Conservation (phyloP, 2,888 invertebrate species). For the Dasysyrphus tricinctus region DNA sequence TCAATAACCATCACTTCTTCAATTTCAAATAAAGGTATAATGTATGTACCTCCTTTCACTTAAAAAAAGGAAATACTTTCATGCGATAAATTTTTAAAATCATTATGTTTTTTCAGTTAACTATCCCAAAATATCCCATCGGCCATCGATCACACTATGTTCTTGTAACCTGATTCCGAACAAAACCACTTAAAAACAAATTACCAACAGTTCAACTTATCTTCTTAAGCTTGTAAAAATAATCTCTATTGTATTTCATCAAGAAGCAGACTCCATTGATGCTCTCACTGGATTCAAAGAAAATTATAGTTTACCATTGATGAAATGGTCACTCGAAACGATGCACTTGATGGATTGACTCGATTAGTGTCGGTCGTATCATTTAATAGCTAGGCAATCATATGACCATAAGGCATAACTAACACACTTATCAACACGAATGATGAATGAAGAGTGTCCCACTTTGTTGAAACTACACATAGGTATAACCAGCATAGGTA, state of each 20-base stretch:
- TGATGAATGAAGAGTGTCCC: conserved; percentile 53
- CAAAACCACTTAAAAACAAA: conserved; percentile 28
- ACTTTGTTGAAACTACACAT: conserved; percentile 7
- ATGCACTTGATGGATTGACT: conserved; percentile 54
- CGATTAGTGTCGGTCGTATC: conserved; percentile 52
- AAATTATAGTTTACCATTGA: conserved; percentile 19
- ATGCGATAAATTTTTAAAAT: not conserved
- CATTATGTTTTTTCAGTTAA: not conserved
- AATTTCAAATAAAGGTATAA: not conserved
- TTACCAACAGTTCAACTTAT: conserved; percentile 14
- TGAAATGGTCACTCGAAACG: conserved; percentile 38
- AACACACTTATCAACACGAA: conserved; percentile 24
- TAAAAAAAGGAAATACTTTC: not conserved
- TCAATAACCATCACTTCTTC: not conserved
- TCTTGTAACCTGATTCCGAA: conserved; percentile 4
- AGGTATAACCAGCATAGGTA: not conserved
- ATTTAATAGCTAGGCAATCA: conserved; percentile 55
- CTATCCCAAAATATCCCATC: not conserved
- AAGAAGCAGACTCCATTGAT: not conserved
- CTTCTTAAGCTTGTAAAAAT: conserved; percentile 25
- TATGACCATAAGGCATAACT: conserved; percentile 45
- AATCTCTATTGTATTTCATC: conserved; percentile 26
- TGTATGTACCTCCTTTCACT: conserved; percentile 2
- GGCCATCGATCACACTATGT: not conserved
- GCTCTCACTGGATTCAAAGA: not conserved